Conservation (phyloP, 2,113 vertebrate genomes). For the Oncorhynchus tshawytscha region DNA sequence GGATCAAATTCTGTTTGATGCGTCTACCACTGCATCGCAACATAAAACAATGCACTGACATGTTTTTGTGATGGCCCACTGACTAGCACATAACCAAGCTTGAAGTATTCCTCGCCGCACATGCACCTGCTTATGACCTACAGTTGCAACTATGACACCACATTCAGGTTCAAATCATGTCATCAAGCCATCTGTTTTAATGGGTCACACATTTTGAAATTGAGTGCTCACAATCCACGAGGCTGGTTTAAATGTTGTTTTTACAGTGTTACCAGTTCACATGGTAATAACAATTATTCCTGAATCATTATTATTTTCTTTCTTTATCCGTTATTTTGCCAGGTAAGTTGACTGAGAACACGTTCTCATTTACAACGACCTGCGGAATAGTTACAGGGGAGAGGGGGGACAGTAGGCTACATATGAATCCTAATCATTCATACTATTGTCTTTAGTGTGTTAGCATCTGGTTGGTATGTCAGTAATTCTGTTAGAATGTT, state of each 20-base stretch:
- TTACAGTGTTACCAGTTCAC: no score
- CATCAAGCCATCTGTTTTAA: conserved; percentile 36
- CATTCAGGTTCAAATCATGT: background rate
- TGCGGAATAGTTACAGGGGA: no score
- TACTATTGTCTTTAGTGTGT: no score
- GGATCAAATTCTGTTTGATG: conserved; percentile 56
- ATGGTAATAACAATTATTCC: background rate
- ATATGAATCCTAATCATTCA: no score
- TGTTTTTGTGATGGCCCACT: no score
- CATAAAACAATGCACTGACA: conserved; percentile 19
- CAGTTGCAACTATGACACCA: background rate
- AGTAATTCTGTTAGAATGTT: background rate
- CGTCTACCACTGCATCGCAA: conserved; percentile 9
- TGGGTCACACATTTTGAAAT: conserved; percentile 17
- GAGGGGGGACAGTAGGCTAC: background rate
- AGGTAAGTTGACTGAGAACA: no score
- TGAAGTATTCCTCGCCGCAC: background rate
- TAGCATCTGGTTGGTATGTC: background rate
- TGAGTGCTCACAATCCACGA: background rate
- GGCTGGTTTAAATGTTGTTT: no score
- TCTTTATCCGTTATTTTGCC: no score
- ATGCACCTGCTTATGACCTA: background rate
- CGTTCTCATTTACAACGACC: no score
- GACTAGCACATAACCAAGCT: no score
- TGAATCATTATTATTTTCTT: background rate